Percentiles rank a stretch among this genome's conserved stretches.
Evolutionary conservation across 2,888 invertebrate species (phyloP).

Genomic region (Rotaria socialis): DNA sequence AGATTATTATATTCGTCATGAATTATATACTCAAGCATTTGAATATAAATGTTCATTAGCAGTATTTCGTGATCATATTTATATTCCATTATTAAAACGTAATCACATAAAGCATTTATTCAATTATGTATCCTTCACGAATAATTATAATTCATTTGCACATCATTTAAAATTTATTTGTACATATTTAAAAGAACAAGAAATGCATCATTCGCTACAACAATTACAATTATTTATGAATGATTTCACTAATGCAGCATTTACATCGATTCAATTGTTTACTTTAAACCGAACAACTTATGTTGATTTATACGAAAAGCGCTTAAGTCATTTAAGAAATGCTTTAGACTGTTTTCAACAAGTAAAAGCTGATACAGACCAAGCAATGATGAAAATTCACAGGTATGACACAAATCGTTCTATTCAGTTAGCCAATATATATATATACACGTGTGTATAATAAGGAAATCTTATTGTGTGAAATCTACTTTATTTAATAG

Average conservation of each 20-base stretch:
- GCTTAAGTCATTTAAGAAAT: slow-evolving; percentile 53
- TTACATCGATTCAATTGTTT: slow-evolving; percentile 50
- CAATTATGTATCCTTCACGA: not conserved
- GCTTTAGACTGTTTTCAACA: slow-evolving; percentile 57
- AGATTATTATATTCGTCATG: slow-evolving; percentile 72
- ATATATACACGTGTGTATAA: too few species aligned
- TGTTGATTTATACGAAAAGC: slow-evolving; percentile 51
- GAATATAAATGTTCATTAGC: slow-evolving; percentile 60
- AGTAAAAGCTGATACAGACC: not conserved
- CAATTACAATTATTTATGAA: slow-evolving; percentile 27
- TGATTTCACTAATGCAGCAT: not conserved
- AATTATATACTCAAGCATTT: slow-evolving; percentile 69
- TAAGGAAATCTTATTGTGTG: too few species aligned
- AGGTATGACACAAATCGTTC: not conserved
- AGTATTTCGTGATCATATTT: slow-evolving; percentile 25
- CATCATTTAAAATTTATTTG: not conserved
- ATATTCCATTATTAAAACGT: slow-evolving; percentile 33
- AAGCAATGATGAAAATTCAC: not conserved
- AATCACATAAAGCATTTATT: not conserved
- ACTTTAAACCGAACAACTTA: slow-evolving; percentile 55
- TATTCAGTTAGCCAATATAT: too few species aligned
- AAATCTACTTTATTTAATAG: too few species aligned
- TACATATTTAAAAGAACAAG: slow-evolving; percentile 32
- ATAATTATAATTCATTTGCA: not conserved
- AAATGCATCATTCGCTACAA: slow-evolving; percentile 10